Conservation (phyloP, 2,113 vertebrate genomes). For the Syrrhaptes paradoxus region DNA sequence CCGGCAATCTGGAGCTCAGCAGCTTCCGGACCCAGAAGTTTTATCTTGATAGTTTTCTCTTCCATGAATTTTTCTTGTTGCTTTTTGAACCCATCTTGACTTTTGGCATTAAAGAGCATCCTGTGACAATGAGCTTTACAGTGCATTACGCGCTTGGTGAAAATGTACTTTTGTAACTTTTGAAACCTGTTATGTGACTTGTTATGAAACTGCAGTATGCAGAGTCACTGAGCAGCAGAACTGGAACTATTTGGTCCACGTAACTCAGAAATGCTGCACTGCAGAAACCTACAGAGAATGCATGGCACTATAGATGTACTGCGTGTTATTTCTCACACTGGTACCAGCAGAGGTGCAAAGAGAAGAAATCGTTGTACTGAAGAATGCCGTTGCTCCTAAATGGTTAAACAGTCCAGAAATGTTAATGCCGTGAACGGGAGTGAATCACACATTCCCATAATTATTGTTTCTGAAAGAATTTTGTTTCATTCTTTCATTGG, state of each 20-base stretch:
- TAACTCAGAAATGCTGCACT: background rate
- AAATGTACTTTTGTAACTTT: background rate
- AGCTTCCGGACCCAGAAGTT: slow-evolving; percentile 29
- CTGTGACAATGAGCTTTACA: background rate
- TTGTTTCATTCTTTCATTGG: background rate
- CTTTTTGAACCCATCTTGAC: slow-evolving; percentile 39
- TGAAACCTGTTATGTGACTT: background rate
- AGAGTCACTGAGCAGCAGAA: background rate
- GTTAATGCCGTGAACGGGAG: background rate
- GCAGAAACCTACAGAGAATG: background rate
- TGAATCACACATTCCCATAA: background rate
- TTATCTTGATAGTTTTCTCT: slow-evolving; percentile 43
- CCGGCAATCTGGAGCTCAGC: background rate
- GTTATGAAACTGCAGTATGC: background rate
- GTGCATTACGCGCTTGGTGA: background rate
- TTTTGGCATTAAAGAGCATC: slow-evolving; percentile 29
- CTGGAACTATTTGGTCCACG: background rate
- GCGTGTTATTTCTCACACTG: background rate
- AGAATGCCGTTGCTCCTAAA: background rate
- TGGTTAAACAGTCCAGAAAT: background rate
- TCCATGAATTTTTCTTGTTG: slow-evolving; percentile 51
- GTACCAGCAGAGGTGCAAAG: background rate
- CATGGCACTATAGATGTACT: background rate
- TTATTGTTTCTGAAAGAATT: background rate
- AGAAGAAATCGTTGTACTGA: background rate